A percentile compares a stretch with the other conserved stretches of the same genome.
Conservation (phyloP, 2,888 invertebrate genomes). For the Pterostichus niger region DNA sequence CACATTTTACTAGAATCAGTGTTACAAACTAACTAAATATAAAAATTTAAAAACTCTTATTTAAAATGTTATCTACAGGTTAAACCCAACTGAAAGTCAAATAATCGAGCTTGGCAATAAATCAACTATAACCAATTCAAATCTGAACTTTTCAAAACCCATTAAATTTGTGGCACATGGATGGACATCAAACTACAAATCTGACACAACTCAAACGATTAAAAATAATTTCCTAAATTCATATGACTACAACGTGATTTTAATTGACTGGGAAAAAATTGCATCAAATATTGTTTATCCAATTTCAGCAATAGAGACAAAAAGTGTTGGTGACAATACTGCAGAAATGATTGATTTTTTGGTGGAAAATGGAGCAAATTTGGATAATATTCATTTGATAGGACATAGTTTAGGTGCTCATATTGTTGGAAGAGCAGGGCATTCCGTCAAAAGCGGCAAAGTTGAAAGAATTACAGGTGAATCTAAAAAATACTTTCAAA, state of each 20-base stretch:
- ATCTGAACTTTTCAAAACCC: slow-evolving; percentile 76
- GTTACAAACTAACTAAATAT: too few species aligned
- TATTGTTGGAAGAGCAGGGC: slow-evolving; percentile 81
- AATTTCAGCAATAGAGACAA: slow-evolving; percentile 68
- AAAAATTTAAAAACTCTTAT: too few species aligned
- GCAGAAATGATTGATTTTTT: slow-evolving; percentile 62
- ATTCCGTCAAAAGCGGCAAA: slow-evolving; percentile 75
- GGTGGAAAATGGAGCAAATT: slow-evolving; percentile 47
- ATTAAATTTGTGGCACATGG: slow-evolving; percentile 79
- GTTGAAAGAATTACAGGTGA: slow-evolving; percentile 82
- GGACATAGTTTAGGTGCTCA: slow-evolving; percentile 83
- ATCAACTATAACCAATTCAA: slow-evolving; percentile 27
- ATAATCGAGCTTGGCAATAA: slow-evolving; percentile 38
- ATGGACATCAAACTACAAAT: slow-evolving; percentile 77
- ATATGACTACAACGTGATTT: slow-evolving; percentile 78
- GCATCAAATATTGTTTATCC: slow-evolving; percentile 76
- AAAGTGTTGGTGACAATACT: slow-evolving; percentile 57
- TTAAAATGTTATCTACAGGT: slow-evolving; percentile 33
- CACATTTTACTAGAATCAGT: too few species aligned
- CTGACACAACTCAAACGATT: slow-evolving; percentile 76
- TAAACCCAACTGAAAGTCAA: slow-evolving; percentile 54
- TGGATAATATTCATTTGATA: slow-evolving; percentile 75
- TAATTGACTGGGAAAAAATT: slow-evolving; percentile 78
- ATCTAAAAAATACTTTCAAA: background rate
- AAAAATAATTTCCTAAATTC: slow-evolving; percentile 76